Conservation (phyloP, 2,113 vertebrate genomes). For the Passer montanus region DNA sequence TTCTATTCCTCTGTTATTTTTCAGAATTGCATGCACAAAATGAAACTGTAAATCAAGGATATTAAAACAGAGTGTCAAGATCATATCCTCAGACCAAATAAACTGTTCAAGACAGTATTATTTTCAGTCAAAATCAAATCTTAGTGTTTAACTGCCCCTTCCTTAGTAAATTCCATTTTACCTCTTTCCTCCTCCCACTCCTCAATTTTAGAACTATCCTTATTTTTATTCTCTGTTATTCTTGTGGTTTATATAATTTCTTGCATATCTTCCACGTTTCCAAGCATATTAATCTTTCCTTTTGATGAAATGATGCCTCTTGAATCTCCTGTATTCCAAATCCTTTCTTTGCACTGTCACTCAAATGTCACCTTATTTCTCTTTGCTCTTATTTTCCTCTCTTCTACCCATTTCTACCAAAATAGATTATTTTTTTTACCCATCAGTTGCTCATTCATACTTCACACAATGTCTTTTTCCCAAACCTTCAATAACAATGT, state of each 20-base stretch:
- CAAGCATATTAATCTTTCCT: neutral
- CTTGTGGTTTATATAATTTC: neutral
- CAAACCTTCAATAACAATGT: neutral
- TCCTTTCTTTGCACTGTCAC: conserved; percentile 13
- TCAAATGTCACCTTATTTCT: neutral
- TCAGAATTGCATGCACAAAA: neutral
- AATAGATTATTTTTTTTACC: neutral
- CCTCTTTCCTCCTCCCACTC: neutral
- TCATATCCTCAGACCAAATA: neutral
- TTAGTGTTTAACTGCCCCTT: neutral
- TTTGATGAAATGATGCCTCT: neutral
- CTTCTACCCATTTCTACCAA: neutral
- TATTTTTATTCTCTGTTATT: neutral
- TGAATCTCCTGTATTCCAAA: neutral
- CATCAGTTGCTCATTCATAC: neutral
- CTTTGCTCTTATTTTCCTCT: neutral
- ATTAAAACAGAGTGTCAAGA: neutral
- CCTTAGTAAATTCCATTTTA: neutral
- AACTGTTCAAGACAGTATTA: neutral
- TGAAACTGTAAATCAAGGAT: neutral
- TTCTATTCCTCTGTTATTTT: neutral
- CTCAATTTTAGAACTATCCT: neutral
- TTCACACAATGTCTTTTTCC: neutral
- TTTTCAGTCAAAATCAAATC: neutral
- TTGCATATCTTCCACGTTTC: neutral